Evolutionary conservation across 2,797 vertebrate genomes (phyloP).

Genomic region (Spheniscus humboldti): DNA sequence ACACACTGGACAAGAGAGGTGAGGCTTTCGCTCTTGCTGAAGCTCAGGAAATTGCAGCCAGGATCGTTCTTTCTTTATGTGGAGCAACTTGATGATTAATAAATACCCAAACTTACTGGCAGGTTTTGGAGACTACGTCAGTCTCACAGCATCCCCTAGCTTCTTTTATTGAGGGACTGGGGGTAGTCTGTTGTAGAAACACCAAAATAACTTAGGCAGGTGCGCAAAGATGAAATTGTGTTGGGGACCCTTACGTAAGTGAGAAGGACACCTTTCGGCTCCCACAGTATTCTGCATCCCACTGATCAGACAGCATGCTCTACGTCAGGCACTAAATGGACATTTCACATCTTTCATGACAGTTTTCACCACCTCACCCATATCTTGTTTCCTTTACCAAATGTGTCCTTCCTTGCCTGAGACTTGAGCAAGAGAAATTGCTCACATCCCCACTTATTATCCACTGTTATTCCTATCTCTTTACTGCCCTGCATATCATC

Average conservation of each 20-base stretch:
- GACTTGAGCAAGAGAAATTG: not conserved
- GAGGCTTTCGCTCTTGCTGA: not conserved
- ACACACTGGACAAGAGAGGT: not conserved
- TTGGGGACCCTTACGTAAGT: fast-evolving
- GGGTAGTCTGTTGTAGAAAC: not conserved
- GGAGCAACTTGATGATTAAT: not conserved
- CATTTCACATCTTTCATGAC: not conserved
- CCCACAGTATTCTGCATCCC: not conserved
- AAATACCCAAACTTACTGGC: not conserved
- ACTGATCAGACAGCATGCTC: not conserved
- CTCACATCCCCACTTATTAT: not conserved
- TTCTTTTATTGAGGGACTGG: not conserved
- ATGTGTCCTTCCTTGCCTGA: not conserved
- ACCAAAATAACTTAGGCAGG: not conserved
- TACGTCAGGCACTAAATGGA: not conserved
- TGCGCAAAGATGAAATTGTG: not conserved
- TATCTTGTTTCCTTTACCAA: not conserved
- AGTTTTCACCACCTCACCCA: not conserved
- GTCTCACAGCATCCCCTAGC: not conserved
- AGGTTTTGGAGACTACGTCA: not conserved
- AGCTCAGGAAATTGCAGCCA: not conserved
- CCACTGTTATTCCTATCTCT: not conserved
- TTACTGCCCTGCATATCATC: not conserved
- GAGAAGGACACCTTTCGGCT: not conserved
- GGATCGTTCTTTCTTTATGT: not conserved